These are phyloP conservation scores for Dermatemys mawii DNA, from an alignment of 2,113 vertebrate genomes.

Conservation along the genomic window DNA sequence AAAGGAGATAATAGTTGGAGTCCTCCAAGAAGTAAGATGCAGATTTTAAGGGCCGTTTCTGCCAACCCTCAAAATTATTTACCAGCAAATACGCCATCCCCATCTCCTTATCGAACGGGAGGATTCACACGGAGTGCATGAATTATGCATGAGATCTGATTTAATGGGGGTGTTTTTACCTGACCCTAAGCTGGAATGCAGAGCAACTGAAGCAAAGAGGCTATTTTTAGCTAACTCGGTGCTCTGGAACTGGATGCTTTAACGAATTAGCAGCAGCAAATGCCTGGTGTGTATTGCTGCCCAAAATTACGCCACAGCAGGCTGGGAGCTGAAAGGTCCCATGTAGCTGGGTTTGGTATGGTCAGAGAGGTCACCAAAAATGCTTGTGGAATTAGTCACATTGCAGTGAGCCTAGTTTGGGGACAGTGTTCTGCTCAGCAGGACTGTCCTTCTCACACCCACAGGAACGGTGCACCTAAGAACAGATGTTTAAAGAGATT, in stretches of 20 bases:
- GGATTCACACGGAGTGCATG: slow-evolving; percentile 39
- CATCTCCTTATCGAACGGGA: slow-evolving; percentile 34
- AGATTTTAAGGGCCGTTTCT: slow-evolving; percentile 13
- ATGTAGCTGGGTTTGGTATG: neutral
- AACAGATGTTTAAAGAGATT: rapidly evolving
- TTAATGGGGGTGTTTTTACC: neutral
- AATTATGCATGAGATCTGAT: neutral
- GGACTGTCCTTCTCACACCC: neutral
- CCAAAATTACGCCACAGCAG: neutral
- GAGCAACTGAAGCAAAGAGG: slow-evolving; percentile 3
- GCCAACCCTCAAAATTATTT: slow-evolving; percentile 13
- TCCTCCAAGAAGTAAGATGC: neutral
- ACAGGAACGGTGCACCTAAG: neutral
- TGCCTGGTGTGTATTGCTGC: neutral
- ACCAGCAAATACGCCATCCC: neutral
- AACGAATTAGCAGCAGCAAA: neutral
- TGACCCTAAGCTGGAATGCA: neutral
- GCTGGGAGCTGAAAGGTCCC: neutral
- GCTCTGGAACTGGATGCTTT: neutral
- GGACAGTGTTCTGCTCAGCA: slow-evolving; percentile 10
- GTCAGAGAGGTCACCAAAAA: slow-evolving; percentile 7
- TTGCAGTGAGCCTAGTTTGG: slow-evolving; percentile 39
- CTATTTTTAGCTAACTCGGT: neutral
- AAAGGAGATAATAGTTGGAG: slow-evolving; percentile 34
- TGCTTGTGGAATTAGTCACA: slow-evolving; percentile 30